phyloP scores from a whole-genome alignment of 2,888 invertebrate species.

The Endotricha flammealis region DNA sequence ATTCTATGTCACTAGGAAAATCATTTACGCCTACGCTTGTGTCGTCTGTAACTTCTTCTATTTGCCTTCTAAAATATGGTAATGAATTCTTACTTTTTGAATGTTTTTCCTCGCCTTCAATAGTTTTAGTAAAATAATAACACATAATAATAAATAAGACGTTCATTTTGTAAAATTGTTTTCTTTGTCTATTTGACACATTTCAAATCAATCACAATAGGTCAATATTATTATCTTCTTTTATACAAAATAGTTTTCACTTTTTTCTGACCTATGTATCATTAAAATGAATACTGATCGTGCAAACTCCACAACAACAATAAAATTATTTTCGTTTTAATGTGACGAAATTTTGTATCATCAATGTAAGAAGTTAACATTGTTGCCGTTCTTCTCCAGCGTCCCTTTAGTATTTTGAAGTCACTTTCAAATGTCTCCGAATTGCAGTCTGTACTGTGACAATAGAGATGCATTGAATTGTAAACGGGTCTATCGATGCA shows the following conservation, averaged over 20 bases:
- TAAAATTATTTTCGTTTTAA: no score
- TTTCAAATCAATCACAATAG: no score
- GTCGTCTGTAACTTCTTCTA: conserved; percentile 38
- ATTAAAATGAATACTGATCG: no score
- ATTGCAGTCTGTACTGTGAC: conserved; percentile 42
- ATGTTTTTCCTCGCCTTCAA: conserved; percentile 15
- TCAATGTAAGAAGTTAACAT: not conserved
- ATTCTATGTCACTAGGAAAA: conserved; percentile 35
- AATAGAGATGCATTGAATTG: conserved; percentile 46
- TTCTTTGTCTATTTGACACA: not conserved
- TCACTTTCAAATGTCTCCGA: conserved; percentile 20
- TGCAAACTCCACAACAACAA: no score
- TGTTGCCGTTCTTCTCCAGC: not conserved
- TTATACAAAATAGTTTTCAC: no score
- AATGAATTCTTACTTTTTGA: conserved; percentile 33
- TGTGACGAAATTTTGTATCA: no score
- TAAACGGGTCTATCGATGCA: conserved; percentile 40
- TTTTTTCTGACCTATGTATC: no score
- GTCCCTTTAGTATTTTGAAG: conserved; percentile 1
- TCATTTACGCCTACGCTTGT: conserved; percentile 27
- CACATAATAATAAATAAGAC: conserved; percentile 18
- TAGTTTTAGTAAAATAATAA: conserved; percentile 15
- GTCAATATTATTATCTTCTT: no score
- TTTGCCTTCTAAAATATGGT: conserved; percentile 43
- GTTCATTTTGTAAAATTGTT: conserved; percentile 20